Conservation (phyloP, 2,113 vertebrate genomes). For the Halcyon senegalensis region DNA sequence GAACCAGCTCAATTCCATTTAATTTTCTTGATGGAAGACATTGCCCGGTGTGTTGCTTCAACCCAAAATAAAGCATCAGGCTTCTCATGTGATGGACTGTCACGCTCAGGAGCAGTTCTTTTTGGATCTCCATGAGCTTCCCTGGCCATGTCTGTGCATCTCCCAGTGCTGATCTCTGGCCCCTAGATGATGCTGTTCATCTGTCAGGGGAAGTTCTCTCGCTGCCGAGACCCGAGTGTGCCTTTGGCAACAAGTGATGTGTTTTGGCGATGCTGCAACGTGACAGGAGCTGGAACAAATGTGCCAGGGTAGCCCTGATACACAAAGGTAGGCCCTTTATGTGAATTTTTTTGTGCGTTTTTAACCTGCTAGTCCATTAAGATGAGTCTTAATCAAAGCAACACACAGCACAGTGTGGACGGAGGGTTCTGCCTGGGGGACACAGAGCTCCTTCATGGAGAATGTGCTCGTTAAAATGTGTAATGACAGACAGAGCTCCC, state of each 20-base stretch:
- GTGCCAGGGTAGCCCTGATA: neutral
- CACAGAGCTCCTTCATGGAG: neutral
- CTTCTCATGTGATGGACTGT: rapidly evolving
- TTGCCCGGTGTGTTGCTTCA: neutral
- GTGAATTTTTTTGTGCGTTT: constrained; percentile 5
- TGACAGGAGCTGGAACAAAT: neutral
- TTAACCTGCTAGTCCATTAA: constrained; percentile 41
- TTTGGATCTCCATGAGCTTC: rapidly evolving
- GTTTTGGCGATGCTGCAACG: neutral
- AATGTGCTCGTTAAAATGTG: constrained; percentile 40
- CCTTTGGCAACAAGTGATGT: neutral
- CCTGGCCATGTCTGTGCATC: rapidly evolving
- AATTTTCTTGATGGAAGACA: rapidly evolving
- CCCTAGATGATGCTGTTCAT: constrained; percentile 28
- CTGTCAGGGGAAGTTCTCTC: neutral
- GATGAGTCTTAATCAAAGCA: constrained; percentile 41
- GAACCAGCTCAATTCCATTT: rapidly evolving
- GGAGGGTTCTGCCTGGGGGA: neutral
- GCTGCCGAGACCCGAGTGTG: rapidly evolving
- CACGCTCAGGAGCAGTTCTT: neutral
- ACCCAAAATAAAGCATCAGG: rapidly evolving
- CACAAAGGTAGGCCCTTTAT: neutral
- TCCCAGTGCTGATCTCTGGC: neutral
- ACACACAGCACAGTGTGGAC: neutral
- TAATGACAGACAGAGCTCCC: constrained; percentile 36